Conservation (phyloP, 2,113 vertebrate species). For the Cebus imitator region DNA sequence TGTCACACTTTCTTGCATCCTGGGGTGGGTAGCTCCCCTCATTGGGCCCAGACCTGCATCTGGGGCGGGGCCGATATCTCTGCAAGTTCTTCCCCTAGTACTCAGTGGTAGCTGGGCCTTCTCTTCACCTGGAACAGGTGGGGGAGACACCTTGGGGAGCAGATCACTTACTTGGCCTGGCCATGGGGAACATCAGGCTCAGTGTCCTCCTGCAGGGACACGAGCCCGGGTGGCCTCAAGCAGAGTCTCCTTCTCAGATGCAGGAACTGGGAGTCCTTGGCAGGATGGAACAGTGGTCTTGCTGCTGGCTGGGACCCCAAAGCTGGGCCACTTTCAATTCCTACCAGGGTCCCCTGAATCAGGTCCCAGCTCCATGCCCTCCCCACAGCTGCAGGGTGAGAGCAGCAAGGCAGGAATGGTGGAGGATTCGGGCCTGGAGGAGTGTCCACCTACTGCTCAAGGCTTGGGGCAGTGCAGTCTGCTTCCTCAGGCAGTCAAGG, state of each 20-base stretch:
- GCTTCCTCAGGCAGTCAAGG: rapidly evolving
- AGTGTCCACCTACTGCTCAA: rapidly evolving
- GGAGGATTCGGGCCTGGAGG: rapidly evolving
- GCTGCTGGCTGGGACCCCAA: too few relatives aligned
- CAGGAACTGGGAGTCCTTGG: rapidly evolving
- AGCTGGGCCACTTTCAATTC: too few relatives aligned
- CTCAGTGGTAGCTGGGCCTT: rapidly evolving
- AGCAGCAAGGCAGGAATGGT: too few relatives aligned
- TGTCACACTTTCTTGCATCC: too few relatives aligned
- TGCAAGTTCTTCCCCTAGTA: rapidly evolving
- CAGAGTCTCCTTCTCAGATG: too few relatives aligned
- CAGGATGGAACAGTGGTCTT: too few relatives aligned
- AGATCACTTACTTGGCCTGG: rapidly evolving
- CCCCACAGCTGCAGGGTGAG: too few relatives aligned
- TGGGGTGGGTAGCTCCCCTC: too few relatives aligned
- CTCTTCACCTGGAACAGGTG: rapidly evolving
- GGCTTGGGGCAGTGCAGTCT: rapidly evolving
- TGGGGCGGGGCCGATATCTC: rapidly evolving
- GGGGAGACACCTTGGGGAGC: too few relatives aligned
- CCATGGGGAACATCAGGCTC: rapidly evolving
- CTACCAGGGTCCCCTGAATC: rapidly evolving
- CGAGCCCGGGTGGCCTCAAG: rapidly evolving
- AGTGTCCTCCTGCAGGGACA: rapidly evolving
- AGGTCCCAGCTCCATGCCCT: rapidly evolving
- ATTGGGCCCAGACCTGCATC: rapidly evolving